These are phyloP conservation scores for Montipora capitata DNA, from an alignment of 92 coral and sea anemone species.

Conservation along the genomic window DNA sequence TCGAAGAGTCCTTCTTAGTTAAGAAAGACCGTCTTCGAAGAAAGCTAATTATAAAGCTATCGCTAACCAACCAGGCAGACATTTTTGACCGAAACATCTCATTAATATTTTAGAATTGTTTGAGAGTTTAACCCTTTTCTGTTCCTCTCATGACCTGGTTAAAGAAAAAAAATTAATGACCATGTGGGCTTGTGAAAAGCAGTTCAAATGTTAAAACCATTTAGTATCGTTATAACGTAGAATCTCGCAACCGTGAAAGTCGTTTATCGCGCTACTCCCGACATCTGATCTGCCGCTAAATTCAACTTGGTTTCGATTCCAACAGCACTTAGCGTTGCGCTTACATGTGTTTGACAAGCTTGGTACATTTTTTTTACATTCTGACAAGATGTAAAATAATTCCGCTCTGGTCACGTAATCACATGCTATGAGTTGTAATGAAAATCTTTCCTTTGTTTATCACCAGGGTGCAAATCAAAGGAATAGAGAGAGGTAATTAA, in stretches of 20 bases:
- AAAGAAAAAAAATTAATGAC: not conserved
- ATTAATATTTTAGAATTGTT: not conserved
- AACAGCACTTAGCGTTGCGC: too few species aligned
- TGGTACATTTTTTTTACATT: not conserved
- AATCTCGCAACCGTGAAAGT: not conserved
- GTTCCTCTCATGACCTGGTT: not conserved
- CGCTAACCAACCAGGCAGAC: not conserved
- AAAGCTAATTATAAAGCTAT: constrained; percentile 31
- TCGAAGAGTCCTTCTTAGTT: not conserved
- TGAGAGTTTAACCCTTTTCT: constrained; percentile 3
- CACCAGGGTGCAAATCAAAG: not conserved
- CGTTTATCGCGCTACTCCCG: not conserved
- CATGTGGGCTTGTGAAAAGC: too few species aligned
- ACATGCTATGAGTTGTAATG: not conserved
- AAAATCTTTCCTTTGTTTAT: not conserved
- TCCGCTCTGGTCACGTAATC: constrained; percentile 8
- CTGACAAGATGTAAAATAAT: not conserved
- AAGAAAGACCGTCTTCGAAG: not conserved
- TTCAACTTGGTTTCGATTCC: too few species aligned
- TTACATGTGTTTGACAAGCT: not conserved
- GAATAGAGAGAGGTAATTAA: not conserved
- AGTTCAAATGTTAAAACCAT: too few species aligned
- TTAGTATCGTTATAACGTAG: not conserved
- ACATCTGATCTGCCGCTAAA: too few species aligned
- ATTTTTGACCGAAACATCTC: not conserved